Percentiles rank a stretch among this genome's conserved stretches.
phyloP scores from a whole-genome alignment of 2,113 vertebrate species.

The Campylomormyrus tamandua region DNA sequence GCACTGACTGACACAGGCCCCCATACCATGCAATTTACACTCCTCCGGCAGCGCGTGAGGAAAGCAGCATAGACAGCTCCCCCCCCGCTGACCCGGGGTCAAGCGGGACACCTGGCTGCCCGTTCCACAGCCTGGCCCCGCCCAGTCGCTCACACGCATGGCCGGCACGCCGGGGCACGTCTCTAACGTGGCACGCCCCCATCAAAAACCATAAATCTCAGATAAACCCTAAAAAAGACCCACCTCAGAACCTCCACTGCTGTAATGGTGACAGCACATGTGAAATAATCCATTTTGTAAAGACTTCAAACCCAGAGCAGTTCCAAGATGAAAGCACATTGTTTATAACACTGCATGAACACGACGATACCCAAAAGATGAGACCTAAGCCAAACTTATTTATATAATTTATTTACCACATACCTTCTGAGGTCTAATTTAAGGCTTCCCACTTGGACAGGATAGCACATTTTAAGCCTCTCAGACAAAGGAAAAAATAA shows the following conservation, averaged over 20 bases:
- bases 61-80: background rate
- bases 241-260: background rate
- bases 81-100: background rate
- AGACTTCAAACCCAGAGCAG: background rate
- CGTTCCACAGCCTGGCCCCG: background rate
- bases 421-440: conserved; percentile 3
- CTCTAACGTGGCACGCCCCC: background rate
- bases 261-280: background rate
- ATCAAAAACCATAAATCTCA: background rate
- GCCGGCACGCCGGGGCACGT: background rate
- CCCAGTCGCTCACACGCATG: background rate
- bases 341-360: background rate
- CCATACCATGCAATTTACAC: conserved; percentile 20
- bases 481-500: conserved; percentile 9
- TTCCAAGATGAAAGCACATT: background rate
- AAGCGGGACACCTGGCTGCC: conserved; percentile 11
- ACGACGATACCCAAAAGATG: background rate
- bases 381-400: conserved; percentile 4
- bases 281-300: background rate
- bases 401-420: background rate
- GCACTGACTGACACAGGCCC: background rate
- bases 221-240: background rate
- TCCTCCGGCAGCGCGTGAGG: background rate
- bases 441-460: conserved; percentile 14
- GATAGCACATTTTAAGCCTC: background rate